These are phyloP conservation scores for Erpobdella octoculata DNA, from an alignment of 2,888 invertebrate genomes.

Conservation along the genomic window DNA sequence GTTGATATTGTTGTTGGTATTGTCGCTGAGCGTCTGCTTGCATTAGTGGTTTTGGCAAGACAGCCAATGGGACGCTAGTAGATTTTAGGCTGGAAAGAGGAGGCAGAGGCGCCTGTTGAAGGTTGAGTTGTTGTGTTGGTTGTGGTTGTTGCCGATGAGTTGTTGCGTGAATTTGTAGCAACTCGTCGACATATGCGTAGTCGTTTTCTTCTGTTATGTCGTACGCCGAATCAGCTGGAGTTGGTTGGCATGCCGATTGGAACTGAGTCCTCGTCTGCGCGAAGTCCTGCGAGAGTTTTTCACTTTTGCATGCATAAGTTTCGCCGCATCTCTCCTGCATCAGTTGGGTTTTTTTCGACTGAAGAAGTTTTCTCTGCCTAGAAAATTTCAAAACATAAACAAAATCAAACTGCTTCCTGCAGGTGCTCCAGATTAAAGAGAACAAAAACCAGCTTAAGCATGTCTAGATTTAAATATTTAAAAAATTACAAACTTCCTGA, in stretches of 20 bases:
- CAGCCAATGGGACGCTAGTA: background rate
- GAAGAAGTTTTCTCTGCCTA: background rate
- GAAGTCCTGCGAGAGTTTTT: slow-evolving; percentile 17
- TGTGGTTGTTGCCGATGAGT: background rate
- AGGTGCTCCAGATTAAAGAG: background rate
- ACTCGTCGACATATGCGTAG: slow-evolving; percentile 24
- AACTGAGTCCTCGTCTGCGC: background rate
- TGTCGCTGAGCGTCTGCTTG: background rate
- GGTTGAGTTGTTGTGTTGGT: background rate
- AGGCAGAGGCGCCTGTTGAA: background rate
- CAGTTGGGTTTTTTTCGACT: slow-evolving; percentile 9
- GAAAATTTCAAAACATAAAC: background rate
- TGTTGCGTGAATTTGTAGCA: slow-evolving; percentile 1
- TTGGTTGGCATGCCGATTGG: background rate
- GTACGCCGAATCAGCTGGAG: background rate
- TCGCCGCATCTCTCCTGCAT: slow-evolving; percentile 7
- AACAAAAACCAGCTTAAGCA: background rate
- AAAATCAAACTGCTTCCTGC: background rate
- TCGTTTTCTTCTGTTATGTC: slow-evolving; percentile 24
- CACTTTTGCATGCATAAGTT: background rate
- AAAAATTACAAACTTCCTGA: slow-evolving; percentile 7
- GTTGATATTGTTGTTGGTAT: background rate
- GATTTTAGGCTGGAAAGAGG: slow-evolving; percentile 4
- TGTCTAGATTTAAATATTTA: background rate
- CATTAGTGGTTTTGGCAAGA: background rate